Conservation (phyloP, 2,888 invertebrate species). For the Drosophila picticornis region DNA sequence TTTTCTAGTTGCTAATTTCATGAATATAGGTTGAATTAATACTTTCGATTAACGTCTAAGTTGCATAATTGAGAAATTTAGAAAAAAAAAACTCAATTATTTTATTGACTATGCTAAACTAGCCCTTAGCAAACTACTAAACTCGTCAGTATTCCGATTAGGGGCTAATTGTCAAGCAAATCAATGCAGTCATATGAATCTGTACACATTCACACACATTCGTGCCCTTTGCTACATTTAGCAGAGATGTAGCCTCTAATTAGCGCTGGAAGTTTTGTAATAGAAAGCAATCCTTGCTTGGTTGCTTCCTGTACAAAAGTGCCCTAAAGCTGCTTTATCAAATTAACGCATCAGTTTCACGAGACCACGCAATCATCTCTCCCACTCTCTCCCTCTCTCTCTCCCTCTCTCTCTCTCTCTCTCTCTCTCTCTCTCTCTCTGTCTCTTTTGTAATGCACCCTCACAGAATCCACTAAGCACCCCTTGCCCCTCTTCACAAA, state of each 20-base stretch:
- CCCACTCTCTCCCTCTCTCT: no score
- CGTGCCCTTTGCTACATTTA: background rate
- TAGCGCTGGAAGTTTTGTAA: conserved; percentile 64
- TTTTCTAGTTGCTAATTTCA: background rate
- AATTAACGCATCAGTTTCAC: conserved; percentile 68
- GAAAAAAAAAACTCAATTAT: background rate
- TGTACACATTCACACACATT: background rate
- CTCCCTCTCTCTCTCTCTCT: no score
- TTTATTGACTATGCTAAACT: background rate
- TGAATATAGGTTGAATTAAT: background rate
- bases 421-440: background rate
- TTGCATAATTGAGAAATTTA: background rate
- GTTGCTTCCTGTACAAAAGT: conserved; percentile 56
- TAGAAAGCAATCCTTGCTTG: conserved; percentile 64
- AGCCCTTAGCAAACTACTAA: background rate
- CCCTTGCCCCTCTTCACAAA: background rate
- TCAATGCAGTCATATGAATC: conserved; percentile 24
- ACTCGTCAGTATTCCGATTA: conserved; percentile 13
- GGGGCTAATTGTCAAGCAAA: conserved; percentile 29
- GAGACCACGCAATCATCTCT: conserved; percentile 42
- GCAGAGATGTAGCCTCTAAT: conserved; percentile 43
- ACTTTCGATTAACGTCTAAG: background rate
- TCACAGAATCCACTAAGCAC: no score
- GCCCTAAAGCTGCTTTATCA: conserved; percentile 70
- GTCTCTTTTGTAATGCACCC: background rate